phyloP scores from a whole-genome alignment of 2,888 invertebrate genomes.

The Alsophila aescularia region DNA sequence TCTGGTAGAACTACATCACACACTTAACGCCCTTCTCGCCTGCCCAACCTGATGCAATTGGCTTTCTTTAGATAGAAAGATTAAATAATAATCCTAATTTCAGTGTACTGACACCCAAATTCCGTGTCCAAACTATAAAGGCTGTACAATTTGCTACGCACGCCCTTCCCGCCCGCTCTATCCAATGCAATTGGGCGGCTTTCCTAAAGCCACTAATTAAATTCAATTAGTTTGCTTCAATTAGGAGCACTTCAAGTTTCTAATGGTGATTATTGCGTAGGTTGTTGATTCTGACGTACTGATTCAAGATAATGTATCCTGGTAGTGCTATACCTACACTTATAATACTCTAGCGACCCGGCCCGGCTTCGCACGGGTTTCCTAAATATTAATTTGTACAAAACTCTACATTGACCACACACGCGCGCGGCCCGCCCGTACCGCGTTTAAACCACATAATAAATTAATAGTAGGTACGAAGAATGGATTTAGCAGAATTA shows the following conservation, averaged over 20 bases:
- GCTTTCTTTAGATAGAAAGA: too few species aligned
- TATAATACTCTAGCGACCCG: not conserved
- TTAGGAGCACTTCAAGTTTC: slow-evolving; percentile 38
- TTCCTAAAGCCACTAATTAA: slow-evolving; percentile 42
- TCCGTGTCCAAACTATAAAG: not conserved
- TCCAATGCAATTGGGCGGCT: slow-evolving; percentile 39
- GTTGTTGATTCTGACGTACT: slow-evolving; percentile 20
- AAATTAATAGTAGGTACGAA: too few species aligned
- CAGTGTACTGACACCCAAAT: not conserved
- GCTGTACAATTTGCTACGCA: slow-evolving; percentile 2
- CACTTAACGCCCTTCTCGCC: too few species aligned
- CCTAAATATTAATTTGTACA: too few species aligned
- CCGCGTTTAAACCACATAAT: too few species aligned
- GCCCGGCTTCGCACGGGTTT: too few species aligned
- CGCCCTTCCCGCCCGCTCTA: slow-evolving; percentile 24
- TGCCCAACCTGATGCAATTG: too few species aligned
- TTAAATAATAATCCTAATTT: not conserved
- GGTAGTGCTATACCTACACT: not conserved
- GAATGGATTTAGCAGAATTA: too few species aligned
- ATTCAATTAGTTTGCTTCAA: slow-evolving; percentile 47
- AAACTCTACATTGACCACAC: too few species aligned
- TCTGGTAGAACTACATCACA: too few species aligned
- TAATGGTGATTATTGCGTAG: slow-evolving; percentile 37
- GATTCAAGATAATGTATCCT: slow-evolving; percentile 12
- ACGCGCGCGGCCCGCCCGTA: too few species aligned